phyloP scores from a whole-genome alignment of 2,113 vertebrate genomes.

The Empidonax traillii region DNA sequence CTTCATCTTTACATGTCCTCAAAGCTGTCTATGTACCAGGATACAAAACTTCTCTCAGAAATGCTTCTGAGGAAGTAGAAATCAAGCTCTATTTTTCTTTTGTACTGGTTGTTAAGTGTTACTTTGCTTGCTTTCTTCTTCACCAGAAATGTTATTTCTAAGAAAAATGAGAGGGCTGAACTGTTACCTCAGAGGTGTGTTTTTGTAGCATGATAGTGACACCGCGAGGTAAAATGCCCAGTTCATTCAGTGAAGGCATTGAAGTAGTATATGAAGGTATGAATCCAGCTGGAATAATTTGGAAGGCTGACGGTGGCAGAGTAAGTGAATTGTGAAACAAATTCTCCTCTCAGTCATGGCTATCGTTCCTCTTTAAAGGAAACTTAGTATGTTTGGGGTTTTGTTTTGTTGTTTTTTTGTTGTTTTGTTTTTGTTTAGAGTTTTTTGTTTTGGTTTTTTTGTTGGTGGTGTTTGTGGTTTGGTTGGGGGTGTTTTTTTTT shows the following conservation, averaged over 20 bases:
- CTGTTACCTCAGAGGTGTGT: background rate
- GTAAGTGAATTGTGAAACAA: background rate
- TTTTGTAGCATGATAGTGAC: background rate
- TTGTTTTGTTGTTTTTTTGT: background rate
- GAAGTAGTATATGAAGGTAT: background rate
- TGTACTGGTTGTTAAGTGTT: background rate
- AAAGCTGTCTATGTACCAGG: background rate
- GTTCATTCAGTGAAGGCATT: background rate
- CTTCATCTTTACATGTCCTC: background rate
- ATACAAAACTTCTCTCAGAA: background rate
- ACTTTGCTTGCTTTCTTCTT: background rate
- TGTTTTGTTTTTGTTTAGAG: no score
- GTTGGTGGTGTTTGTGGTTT: no score
- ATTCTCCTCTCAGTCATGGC: background rate
- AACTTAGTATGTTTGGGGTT: accelerated
- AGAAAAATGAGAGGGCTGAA: background rate
- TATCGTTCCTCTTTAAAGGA: background rate
- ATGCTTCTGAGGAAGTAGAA: background rate
- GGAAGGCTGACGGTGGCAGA: background rate
- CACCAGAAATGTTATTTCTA: background rate
- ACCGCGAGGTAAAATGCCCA: background rate
- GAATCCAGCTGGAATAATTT: background rate
- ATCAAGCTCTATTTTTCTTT: background rate
- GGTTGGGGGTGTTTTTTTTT: background rate
- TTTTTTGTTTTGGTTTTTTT: background rate